Base-by-base conservation (phyloP, 2,113 vertebrate species). In the Calonectris borealis region DNA sequence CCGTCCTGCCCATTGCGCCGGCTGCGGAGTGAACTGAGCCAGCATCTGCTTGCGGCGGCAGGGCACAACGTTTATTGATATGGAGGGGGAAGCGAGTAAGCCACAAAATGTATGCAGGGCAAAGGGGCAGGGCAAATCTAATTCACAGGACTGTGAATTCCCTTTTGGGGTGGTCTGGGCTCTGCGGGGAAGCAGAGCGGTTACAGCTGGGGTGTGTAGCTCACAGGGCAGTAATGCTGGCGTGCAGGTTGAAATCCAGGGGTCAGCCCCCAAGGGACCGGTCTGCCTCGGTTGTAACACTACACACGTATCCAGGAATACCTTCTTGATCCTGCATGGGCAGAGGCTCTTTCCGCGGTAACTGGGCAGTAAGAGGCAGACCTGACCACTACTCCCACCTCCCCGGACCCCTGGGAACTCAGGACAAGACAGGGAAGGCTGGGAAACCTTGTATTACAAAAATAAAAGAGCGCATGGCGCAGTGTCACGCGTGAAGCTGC, bases 391-490 rank as follows among this genome's bases (percentile, higher is more conserved):
- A 0, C 11, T 25, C 46, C 85, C 90, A 36, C 32, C 81, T 65
- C 54, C 83, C 64, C 29, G 1, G 36, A 3, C 16, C 58, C 87
- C 34, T 21, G 29, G 81, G 82, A 94, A 89, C 64, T 86, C 42
- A 93, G 52, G n/a, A 96, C 61, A 9, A 83, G 77, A 14, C 40
- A 61, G 84, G 77, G 70, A 88, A 96, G 94, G 83, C 88, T 97
- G 15, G 2, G 65, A 96, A 95, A 96, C 94, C 85, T 87, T 97
- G 94, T 97, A 97, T 98, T 98, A 98, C 86, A 97, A 98, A 98
- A 97, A 98, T 97, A 97, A 97, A 97, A 82, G 91, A 73, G 91
- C 54, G 19, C 90, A 4, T 7, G 90, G 95, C 40, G 54, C 76
- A 9, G 90, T 34, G 88, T 34, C 11, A 25, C 24, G 24, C 46